phyloP scores from a whole-genome alignment of 2,113 vertebrate genomes.

The Bostrychus sinensis region DNA sequence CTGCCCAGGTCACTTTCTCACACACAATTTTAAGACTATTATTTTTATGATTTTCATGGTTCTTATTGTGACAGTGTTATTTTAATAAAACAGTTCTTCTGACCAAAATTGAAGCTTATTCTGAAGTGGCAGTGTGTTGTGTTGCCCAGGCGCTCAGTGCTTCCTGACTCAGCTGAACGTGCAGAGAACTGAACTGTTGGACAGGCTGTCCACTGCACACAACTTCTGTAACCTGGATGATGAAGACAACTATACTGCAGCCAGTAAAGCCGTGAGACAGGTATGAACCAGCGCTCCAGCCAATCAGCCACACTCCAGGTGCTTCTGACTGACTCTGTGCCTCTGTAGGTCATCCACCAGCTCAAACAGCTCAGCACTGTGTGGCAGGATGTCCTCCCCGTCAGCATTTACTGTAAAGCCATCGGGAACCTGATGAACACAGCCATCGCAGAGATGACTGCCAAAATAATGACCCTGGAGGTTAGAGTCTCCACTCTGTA shows the following conservation, averaged over 20 bases:
- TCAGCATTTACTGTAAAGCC: constrained; percentile 93
- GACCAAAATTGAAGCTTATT: neutral
- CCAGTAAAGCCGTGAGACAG: constrained; percentile 89
- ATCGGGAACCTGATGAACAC: constrained; percentile 93
- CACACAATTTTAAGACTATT: too few species aligned
- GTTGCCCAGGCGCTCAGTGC: constrained; percentile 84
- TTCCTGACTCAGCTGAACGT: constrained; percentile 91
- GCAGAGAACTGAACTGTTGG: constrained; percentile 91
- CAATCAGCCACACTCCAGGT: neutral
- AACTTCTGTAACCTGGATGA: constrained; percentile 94
- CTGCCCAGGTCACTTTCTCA: too few species aligned
- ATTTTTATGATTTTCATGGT: too few species aligned
- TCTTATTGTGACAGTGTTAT: too few species aligned
- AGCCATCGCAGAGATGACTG: constrained; percentile 85
- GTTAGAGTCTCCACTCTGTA: constrained; percentile 66
- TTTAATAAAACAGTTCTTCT: too few species aligned
- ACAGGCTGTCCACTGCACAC: constrained; percentile 91
- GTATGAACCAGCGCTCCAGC: constrained; percentile 24
- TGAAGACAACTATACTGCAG: constrained; percentile 88
- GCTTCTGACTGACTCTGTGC: neutral
- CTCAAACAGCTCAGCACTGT: constrained; percentile 89
- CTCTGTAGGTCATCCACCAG: constrained; percentile 90
- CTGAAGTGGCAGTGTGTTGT: neutral
- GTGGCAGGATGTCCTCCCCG: constrained; percentile 95
- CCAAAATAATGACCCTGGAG: constrained; percentile 89